A percentile compares a stretch with the other conserved stretches of the same genome.
These are phyloP conservation scores for Stenodema calcarata DNA, from an alignment of 2,888 invertebrate species.

Conservation along the genomic window DNA sequence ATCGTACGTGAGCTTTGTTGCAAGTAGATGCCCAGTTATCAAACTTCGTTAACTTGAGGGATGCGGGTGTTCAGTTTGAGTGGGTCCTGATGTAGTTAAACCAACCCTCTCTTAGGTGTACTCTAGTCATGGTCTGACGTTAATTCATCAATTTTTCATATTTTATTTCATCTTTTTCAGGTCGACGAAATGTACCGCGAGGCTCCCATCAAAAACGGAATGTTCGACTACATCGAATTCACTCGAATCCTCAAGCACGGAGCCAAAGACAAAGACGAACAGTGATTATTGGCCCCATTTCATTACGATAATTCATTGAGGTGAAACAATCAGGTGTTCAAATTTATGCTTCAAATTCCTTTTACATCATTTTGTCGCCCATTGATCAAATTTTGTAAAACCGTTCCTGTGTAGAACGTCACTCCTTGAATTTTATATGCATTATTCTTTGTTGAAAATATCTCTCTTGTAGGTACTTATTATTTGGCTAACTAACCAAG, in stretches of 20 bases:
- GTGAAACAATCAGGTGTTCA: background rate
- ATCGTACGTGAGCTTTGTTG: too few species aligned
- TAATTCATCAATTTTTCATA: too few species aligned
- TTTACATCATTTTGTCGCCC: background rate
- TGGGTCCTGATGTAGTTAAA: too few species aligned
- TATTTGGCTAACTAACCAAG: slow-evolving; percentile 10
- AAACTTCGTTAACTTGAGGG: too few species aligned
- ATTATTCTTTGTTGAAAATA: background rate
- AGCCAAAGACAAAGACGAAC: slow-evolving; percentile 97
- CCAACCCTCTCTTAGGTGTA: too few species aligned
- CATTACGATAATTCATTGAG: background rate
- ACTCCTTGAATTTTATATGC: background rate
- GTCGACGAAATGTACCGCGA: slow-evolving; percentile 98
- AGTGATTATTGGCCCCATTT: slow-evolving; percentile 66
- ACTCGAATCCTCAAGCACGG: slow-evolving; percentile 98
- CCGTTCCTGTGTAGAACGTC: background rate
- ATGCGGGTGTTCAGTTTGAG: too few species aligned
- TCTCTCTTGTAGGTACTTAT: background rate
- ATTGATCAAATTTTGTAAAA: background rate
- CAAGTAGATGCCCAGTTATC: too few species aligned
- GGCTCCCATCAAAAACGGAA: slow-evolving; percentile 90
- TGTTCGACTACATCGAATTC: slow-evolving; percentile 98
- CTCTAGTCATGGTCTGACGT: too few species aligned
- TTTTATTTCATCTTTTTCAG: slow-evolving; percentile 60
- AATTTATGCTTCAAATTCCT: background rate